A percentile compares a stretch with the other conserved stretches of the same genome.
Evolutionary conservation across 2,888 invertebrate genomes (phyloP).

Genomic region (Cryptocephalus primarius): DNA sequence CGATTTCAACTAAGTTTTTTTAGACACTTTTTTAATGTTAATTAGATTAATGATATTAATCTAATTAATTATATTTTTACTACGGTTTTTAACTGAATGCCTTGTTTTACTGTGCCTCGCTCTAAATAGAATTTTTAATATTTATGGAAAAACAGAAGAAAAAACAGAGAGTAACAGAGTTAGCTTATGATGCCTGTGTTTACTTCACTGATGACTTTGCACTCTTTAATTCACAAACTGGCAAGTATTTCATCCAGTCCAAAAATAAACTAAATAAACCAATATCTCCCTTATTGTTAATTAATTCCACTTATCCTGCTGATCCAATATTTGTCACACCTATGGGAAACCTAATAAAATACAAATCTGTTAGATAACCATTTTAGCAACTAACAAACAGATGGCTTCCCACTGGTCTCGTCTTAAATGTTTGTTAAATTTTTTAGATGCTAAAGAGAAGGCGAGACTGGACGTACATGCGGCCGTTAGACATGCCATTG

Average conservation of each 20-base stretch:
- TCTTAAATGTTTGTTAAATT: constrained; percentile 1
- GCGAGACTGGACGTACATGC: constrained; percentile 64
- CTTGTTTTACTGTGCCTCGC: not conserved
- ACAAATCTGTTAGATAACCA: not conserved
- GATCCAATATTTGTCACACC: not conserved
- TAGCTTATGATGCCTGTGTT: constrained; percentile 57
- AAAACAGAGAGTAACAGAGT: constrained; percentile 37
- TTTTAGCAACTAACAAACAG: too few species aligned
- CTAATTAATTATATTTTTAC: too few species aligned
- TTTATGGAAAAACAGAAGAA: constrained; percentile 14
- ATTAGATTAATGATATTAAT: too few species aligned
- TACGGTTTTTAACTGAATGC: too few species aligned
- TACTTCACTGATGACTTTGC: constrained; percentile 61
- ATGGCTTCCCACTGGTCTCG: too few species aligned
- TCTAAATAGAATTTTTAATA: not conserved
- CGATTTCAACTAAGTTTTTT: too few species aligned
- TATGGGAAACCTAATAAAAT: not conserved
- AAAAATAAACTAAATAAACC: too few species aligned
- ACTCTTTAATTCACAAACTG: constrained; percentile 42
- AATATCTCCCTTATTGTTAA: too few species aligned
- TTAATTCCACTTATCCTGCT: too few species aligned
- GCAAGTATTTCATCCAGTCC: constrained; percentile 28
- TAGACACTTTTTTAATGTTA: too few species aligned
- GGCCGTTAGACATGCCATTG: constrained; percentile 65
- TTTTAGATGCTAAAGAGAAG: constrained; percentile 59